Base-by-base conservation (phyloP, 2,797 vertebrate species). In the Gambusia yucatana region DNA sequence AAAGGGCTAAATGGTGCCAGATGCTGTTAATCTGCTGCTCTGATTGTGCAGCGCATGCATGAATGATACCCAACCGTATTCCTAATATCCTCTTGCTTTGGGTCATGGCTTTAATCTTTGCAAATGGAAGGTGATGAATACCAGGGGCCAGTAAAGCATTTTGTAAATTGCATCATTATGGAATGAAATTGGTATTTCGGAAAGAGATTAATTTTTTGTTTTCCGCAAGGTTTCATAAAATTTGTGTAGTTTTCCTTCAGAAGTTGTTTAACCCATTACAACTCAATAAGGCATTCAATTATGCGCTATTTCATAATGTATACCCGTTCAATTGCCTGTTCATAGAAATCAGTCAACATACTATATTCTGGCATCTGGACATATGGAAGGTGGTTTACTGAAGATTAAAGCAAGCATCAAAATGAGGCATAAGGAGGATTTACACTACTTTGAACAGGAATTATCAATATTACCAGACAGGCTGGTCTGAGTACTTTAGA, bases 41-140 rank as follows among this genome's bases (percentile, higher is more conserved):
- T 92, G 89, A 92, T 93, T 94, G 90, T 88, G 84, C 39, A 75
- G 78, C 88, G 84, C 81, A 87, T 81, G 86, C 86, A 78, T 89
- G 91, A 93, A 84, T 89, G 88, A 89, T 82, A 87, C 77, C 79
- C 76, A 89, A 72, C 89, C 86, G 73, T 88, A 89, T 89, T 91
- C 72, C 84, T 88, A 91, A 89, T 88, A 89, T 89, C 81, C 81
- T 83, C 36, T 79, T 6, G 73, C 83, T 90, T 81, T 86, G 83
- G 92, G 79, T 87, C 85, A 76, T 79, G 84, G 85, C 84, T 91
- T 93, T 90, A 91, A 93, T 93, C 91, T 85, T 89, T 79, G 73
- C 83, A 93, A 92, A 92, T 94, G 88, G 88, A 82, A 81, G 85
- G 72, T 84, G 88, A 91, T 94, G 86, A 93, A 92, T 91, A 90